phyloP scores from a whole-genome alignment of 2,113 vertebrate species.

The Cisticola juncidis region DNA sequence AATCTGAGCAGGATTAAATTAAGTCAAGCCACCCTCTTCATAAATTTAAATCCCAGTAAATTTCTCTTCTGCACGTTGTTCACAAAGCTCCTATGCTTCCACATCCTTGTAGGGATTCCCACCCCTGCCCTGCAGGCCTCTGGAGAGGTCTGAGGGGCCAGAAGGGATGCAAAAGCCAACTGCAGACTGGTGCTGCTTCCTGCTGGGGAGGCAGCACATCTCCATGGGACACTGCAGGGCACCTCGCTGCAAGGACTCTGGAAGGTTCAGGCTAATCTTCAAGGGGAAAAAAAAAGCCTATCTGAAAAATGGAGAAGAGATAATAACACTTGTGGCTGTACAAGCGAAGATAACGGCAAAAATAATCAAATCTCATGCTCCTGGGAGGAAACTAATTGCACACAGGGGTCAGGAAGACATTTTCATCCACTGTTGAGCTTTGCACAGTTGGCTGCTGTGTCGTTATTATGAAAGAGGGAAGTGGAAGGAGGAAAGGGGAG shows the following conservation, averaged over 20 bases:
- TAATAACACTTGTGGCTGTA: slow-evolving; percentile 67
- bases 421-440: slow-evolving; percentile 38
- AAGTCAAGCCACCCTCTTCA: not conserved
- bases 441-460: slow-evolving; percentile 40
- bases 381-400: slow-evolving; percentile 60
- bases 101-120: not conserved
- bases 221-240: not conserved
- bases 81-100: not conserved
- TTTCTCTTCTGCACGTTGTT: not conserved
- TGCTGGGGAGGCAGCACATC: not conserved
- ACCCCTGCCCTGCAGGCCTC: not conserved
- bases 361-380: slow-evolving; percentile 55
- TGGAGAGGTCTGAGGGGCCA: rapidly evolving
- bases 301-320: slow-evolving; percentile 50
- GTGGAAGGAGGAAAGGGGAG: not conserved
- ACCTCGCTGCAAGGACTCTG: not conserved
- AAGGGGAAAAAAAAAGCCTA: not conserved
- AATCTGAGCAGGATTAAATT: not conserved
- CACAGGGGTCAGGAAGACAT: slow-evolving; percentile 63
- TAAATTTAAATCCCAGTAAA: not conserved
- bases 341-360: slow-evolving; percentile 60
- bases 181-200: not conserved
- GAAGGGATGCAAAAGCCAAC: not conserved
- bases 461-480: slow-evolving; percentile 42
- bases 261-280: slow-evolving; percentile 50